Conservation (phyloP, 2,113 vertebrate species). For the Gulo gulo region DNA sequence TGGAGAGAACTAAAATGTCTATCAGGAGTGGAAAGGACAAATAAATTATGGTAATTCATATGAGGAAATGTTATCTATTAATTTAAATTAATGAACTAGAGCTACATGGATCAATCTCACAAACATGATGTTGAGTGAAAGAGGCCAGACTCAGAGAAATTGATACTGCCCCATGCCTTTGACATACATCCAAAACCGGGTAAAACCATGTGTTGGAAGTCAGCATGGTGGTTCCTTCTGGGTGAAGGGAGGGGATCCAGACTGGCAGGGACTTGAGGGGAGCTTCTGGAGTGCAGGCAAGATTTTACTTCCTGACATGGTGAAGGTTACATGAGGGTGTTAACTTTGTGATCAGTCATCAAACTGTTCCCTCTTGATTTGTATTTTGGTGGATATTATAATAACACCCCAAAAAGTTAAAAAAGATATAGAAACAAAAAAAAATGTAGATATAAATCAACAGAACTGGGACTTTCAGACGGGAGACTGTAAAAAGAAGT, state of each 20-base stretch:
- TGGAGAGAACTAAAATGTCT: background rate
- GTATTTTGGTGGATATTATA: no score
- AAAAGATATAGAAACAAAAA: background rate
- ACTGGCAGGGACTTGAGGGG: background rate
- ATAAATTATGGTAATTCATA: background rate
- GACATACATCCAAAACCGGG: background rate
- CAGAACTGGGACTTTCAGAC: background rate
- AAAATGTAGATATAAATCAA: background rate
- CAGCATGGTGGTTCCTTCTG: background rate
- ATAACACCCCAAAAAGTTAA: background rate
- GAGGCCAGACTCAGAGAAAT: background rate
- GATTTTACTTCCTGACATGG: background rate
- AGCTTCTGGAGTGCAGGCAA: background rate
- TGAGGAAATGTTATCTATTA: background rate
- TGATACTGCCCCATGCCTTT: background rate
- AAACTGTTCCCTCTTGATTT: background rate
- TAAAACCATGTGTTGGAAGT: background rate
- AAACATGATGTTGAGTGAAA: background rate
- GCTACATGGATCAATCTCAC: background rate
- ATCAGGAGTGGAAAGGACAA: background rate
- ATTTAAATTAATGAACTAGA: background rate
- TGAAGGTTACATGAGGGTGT: background rate
- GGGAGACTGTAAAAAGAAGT: background rate
- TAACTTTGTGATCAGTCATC: background rate
- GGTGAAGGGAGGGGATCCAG: background rate